Evolutionary conservation across 1,140 invertebrate genomes (phyloP), one percentile per base, ranked within the genome.

Genomic region (Pinna nobilis): DNA sequence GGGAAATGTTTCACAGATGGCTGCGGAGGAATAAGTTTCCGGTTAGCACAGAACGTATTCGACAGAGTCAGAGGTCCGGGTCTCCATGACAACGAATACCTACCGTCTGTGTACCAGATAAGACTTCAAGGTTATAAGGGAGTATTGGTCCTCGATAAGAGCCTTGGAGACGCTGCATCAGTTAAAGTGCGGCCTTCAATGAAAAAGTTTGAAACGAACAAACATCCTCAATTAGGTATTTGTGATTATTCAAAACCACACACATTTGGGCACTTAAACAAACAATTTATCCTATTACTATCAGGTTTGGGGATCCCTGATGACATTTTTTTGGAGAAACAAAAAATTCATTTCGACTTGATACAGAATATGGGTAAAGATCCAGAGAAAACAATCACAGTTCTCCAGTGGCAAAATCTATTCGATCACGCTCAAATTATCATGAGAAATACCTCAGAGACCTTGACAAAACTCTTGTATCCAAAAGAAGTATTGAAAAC

Each of bases 251-350:
- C n/a, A n/a, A n/a, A 50, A n/a, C 9, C n/a, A n/a, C n/a, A 20
- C n/a, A 18, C n/a, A 51, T 51, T 53, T 23, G 32, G 3, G 15
- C 20, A 70, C 20, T 23, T 61, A 39, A 70, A 70, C 32, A 70
- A 59, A 63, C 68, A 70, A 53, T 44, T 63, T 23, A 70, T 70
- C 3, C 61, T 59, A 30, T 35, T 70, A 5, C 23, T 70, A 20
- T 63, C 68, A 37, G 68, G 59, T 3, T 33, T 70, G 6, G 68
- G 68, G 28, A 59, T 70, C 15, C 32, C 41, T 28, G 68, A 70
- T 51, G 39, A 33, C 13, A 59, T 61, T 23, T 70, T 70, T 35
- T 18, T 70, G 20, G 57, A 61, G 28, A 57, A 70, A 41, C 41
- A 70, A 61, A 47, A 49, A 1, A 51, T 70, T 32, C 33, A 61